These are phyloP conservation scores for Heliothis subflexa DNA, from an alignment of 1,140 invertebrate species.

Conservation along the genomic window DNA sequence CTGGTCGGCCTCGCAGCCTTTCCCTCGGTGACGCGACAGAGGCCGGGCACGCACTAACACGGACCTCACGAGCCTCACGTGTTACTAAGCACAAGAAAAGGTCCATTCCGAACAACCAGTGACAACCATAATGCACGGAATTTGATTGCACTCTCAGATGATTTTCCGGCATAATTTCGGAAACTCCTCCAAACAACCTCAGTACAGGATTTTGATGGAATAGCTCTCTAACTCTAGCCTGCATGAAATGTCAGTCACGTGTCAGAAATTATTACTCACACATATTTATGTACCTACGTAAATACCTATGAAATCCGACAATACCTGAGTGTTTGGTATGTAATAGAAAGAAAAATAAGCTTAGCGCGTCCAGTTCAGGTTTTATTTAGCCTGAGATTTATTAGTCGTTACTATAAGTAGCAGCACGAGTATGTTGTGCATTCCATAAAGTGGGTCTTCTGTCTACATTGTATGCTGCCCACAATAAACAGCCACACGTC, in stretches of 20 bases:
- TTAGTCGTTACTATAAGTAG: not conserved
- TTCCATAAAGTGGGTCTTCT: not conserved
- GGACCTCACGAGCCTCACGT: conserved; percentile 33
- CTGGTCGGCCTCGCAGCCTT: conserved; percentile 57
- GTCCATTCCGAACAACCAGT: not conserved
- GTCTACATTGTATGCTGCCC: not conserved
- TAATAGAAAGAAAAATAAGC: not conserved
- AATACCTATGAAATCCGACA: too few relatives aligned
- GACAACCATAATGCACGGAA: not conserved
- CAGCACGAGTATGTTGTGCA: not conserved
- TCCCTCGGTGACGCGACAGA: conserved; percentile 57
- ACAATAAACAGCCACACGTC: conserved; percentile 20
- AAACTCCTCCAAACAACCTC: too few relatives aligned
- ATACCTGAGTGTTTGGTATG: not conserved
- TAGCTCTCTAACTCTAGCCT: too few relatives aligned
- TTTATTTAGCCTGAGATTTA: not conserved
- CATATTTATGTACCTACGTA: too few relatives aligned
- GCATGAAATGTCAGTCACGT: too few relatives aligned
- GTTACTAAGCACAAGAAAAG: not conserved
- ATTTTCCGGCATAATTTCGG: too few relatives aligned
- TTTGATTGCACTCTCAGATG: too few relatives aligned
- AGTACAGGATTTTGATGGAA: too few relatives aligned
- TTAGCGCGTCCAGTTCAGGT: not conserved
- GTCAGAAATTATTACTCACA: too few relatives aligned
- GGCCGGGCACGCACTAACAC: conserved; percentile 44